These are phyloP conservation scores for Phycodurus eques DNA, from an alignment of 2,113 vertebrate species.

Conservation along the genomic window DNA sequence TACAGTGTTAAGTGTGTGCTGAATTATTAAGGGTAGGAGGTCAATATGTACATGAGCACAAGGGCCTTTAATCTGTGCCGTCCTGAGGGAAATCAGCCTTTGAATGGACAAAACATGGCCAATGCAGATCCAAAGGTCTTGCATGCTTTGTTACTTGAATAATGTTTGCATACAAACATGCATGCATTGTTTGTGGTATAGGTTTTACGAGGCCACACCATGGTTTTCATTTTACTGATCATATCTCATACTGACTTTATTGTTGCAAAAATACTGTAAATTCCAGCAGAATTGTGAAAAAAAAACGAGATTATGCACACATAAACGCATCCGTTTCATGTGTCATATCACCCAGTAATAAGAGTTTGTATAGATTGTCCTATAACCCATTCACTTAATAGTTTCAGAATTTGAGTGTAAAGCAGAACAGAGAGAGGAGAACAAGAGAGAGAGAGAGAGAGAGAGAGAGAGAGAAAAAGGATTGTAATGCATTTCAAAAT, in stretches of 20 bases:
- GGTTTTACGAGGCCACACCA: constrained; percentile 48
- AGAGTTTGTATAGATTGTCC: constrained; percentile 9
- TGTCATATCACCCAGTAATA: constrained; percentile 32
- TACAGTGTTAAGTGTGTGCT: constrained; percentile 14
- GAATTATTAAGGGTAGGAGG: constrained; percentile 35
- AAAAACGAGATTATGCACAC: constrained; percentile 27
- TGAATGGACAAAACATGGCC: constrained; percentile 36
- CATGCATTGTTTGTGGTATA: constrained; percentile 19
- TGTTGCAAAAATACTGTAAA: constrained; percentile 18
- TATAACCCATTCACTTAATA: constrained; percentile 12
- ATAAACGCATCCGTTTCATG: constrained; percentile 23
- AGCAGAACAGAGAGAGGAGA: not conserved
- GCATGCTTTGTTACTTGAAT: constrained; percentile 17
- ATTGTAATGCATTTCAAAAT: not conserved
- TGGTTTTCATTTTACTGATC: constrained; percentile 45
- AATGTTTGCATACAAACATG: constrained; percentile 19
- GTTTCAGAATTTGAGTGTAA: not conserved
- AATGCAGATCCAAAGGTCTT: constrained; percentile 20
- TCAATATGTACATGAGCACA: constrained; percentile 37
- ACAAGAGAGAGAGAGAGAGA: too few species aligned
- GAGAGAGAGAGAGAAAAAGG: not conserved
- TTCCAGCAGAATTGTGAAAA: constrained; percentile 18
- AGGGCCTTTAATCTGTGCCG: constrained; percentile 32
- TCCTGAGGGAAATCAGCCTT: constrained; percentile 63
- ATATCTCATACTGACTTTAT: constrained; percentile 27